Conservation (phyloP, 2,113 vertebrate genomes). For the Aspiorhynchus laticeps region DNA sequence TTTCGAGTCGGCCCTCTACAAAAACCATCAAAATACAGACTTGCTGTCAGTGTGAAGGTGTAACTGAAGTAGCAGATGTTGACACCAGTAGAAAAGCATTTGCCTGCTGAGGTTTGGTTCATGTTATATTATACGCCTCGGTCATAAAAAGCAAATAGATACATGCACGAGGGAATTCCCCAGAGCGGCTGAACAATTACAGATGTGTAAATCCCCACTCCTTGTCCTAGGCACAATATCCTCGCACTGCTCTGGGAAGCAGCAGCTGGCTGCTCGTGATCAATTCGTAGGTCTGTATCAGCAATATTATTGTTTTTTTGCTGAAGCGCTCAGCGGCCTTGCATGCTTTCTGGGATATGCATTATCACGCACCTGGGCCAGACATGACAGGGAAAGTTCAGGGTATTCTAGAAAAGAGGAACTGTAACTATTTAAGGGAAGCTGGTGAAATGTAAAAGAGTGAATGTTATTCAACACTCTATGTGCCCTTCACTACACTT, state of each 20-base stretch:
- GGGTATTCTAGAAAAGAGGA: slow-evolving; percentile 50
- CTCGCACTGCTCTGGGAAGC: neutral
- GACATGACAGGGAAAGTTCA: slow-evolving; percentile 42
- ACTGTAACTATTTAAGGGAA: slow-evolving; percentile 34
- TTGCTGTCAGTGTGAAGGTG: neutral
- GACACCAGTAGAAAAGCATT: slow-evolving; percentile 9
- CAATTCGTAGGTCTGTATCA: neutral
- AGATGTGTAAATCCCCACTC: slow-evolving; percentile 49
- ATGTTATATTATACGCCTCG: neutral
- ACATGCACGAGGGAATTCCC: slow-evolving; percentile 42
- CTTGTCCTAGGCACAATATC: slow-evolving; percentile 1
- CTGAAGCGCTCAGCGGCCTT: neutral
- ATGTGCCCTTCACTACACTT: neutral
- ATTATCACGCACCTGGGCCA: slow-evolving; percentile 18
- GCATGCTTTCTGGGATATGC: slow-evolving; percentile 1
- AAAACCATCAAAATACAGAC: neutral
- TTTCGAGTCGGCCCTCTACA: neutral
- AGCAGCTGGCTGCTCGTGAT: neutral
- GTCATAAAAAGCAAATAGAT: slow-evolving; percentile 27
- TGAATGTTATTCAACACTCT: neutral
- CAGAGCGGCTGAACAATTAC: slow-evolving; percentile 27
- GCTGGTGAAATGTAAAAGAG: neutral
- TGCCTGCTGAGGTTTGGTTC: neutral
- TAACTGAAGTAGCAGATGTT: slow-evolving; percentile 26
- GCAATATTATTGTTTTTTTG: slow-evolving; percentile 9